Percentiles rank a stretch among this genome's conserved stretches.
phyloP scores from a whole-genome alignment of 1,140 invertebrate genomes.

The Sinella curviseta region DNA sequence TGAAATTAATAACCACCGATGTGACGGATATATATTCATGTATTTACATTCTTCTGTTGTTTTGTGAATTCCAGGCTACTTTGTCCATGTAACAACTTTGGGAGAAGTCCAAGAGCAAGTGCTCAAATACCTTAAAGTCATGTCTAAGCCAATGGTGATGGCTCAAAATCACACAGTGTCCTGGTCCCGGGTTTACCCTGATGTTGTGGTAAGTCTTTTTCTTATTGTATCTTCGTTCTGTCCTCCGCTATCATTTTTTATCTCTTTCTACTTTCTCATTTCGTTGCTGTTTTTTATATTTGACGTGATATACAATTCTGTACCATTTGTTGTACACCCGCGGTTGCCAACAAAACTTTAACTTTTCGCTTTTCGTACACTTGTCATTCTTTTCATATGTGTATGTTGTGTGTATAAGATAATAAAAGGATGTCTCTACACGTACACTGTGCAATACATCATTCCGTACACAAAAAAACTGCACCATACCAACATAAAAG shows the following conservation, averaged over 20 bases:
- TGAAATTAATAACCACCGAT: background rate
- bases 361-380: too few species aligned
- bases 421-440: too few species aligned
- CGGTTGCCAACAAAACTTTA: too few species aligned
- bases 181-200: constrained; percentile 89
- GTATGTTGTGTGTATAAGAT: too few species aligned
- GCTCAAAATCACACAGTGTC: constrained; percentile 76
- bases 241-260: constrained; percentile 30
- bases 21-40: background rate
- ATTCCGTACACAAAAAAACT: too few species aligned
- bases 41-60: background rate
- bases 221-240: too few species aligned
- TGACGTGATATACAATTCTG: too few species aligned
- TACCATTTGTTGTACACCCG: too few species aligned
- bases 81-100: constrained; percentile 86
- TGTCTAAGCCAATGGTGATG: constrained; percentile 82
- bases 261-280: background rate
- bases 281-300: too few species aligned
- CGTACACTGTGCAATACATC: too few species aligned
- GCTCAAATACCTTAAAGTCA: constrained; percentile 84
- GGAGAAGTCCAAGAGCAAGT: constrained; percentile 94
- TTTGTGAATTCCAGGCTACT: constrained; percentile 69
- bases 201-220: constrained; percentile 70
- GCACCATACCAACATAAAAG: too few species aligned
- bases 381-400: too few species aligned